phyloP scores from a whole-genome alignment of 2,113 vertebrate species.

The Pontoporia blainvillei region DNA sequence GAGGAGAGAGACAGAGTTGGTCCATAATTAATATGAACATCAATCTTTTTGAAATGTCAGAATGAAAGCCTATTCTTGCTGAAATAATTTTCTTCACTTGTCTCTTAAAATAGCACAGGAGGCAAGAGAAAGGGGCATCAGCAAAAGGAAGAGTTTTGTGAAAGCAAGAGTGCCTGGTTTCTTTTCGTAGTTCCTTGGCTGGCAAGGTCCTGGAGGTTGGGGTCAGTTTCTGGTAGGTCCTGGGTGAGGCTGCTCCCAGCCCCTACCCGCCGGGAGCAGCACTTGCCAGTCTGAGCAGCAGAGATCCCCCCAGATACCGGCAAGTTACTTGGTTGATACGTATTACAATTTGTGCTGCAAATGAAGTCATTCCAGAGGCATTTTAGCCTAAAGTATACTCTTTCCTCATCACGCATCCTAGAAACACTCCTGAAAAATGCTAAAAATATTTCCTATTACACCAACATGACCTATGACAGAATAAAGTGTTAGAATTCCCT shows the following conservation, averaged over 20 bases:
- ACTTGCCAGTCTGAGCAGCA: background rate
- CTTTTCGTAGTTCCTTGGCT: background rate
- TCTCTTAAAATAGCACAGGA: constrained; percentile 35
- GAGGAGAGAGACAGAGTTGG: constrained; percentile 5
- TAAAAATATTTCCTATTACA: background rate
- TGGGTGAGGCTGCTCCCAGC: background rate
- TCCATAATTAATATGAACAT: constrained; percentile 57
- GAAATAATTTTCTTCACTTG: constrained; percentile 51
- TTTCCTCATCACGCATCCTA: background rate
- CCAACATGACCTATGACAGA: background rate
- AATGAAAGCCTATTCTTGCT: constrained; percentile 55
- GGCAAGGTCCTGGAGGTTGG: background rate
- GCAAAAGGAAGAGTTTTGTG: constrained; percentile 14
- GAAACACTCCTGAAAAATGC: background rate
- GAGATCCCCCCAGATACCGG: background rate
- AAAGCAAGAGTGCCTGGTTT: background rate
- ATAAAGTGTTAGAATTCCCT: background rate
- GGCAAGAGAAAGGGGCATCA: background rate
- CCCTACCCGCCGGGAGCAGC: background rate
- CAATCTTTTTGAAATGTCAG: constrained; percentile 62
- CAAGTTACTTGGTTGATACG: background rate
- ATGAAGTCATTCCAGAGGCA: background rate
- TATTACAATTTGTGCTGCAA: background rate
- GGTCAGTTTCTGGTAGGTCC: too few relatives aligned
- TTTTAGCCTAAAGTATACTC: background rate